Evolutionary conservation across 2,888 invertebrate genomes (phyloP), one percentile per base, ranked within the genome.

Genomic region (Prosopocoilus inquinatus): DNA sequence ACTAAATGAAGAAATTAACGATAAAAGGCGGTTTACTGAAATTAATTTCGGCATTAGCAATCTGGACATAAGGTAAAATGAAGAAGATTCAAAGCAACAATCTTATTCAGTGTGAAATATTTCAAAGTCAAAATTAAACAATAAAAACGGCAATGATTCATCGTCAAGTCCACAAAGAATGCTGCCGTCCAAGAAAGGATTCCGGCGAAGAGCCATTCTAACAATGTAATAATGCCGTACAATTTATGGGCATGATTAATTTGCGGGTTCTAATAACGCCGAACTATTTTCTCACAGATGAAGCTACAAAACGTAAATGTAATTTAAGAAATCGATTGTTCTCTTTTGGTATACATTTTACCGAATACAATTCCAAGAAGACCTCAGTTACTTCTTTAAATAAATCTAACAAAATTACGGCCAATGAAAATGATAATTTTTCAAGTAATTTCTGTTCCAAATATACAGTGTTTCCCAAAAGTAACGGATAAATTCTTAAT

Each of bases 171-270:
- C 55, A 56, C 55, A 60, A 59, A 56, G 54, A 41, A 33, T 49
- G 46, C 49, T 28, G 35, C 52, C 48, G 50, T 55, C 47, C 45
- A 46, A 46, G 50, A 49, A 50, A 47, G 52, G 57, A 50, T 61
- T 53, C 59, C 59, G 52, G 55, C 53, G 57, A 59, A 59, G 59
- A 49, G 53, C 53, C 57, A 53, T 59, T 58, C 60, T 57, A 63
- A 63, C 62, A 63, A 63, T 63, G 60, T 61, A 58, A 58, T 59
- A 60, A 59, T 59, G 58, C 55, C 56, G 55, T 54, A 36, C 57
- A 63, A 63, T 63, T 63, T 61, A 63, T 63, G 59, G 45, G 39
- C 44, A 53, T 58, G 58, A 63, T 63, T 63, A 63, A 63, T 63
- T 57, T 59, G 55, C 50, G 57, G 39, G 47, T 38, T 55, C 28